Conservation (phyloP, 2,113 vertebrate species). For the Paralichthys olivaceus region DNA sequence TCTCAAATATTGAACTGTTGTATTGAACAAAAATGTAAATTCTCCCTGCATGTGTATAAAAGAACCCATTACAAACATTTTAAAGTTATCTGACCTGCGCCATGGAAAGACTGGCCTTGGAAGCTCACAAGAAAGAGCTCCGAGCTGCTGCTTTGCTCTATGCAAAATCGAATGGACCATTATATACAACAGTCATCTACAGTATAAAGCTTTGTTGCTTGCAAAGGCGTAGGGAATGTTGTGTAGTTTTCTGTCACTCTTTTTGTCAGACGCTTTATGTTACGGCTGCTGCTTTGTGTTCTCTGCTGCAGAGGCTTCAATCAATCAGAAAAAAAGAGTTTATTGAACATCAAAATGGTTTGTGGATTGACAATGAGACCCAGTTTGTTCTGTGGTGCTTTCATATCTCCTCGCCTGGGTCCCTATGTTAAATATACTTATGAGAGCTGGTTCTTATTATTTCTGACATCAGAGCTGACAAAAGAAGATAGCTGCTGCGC, state of each 20-base stretch:
- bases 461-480: constrained; percentile 49
- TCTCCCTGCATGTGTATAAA: not conserved
- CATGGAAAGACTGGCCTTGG: not conserved
- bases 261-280: not conserved
- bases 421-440: constrained; percentile 43
- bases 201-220: not conserved
- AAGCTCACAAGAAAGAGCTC: no score
- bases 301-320: constrained; percentile 20
- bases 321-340: constrained; percentile 22
- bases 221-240: not conserved
- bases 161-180: constrained; percentile 15
- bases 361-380: constrained; percentile 26
- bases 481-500: constrained; percentile 40
- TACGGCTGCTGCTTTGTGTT: constrained; percentile 1
- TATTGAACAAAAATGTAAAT: not conserved
- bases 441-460: constrained; percentile 46
- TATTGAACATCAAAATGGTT: constrained; percentile 30
- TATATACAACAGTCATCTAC: not conserved
- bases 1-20: not conserved
- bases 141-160: constrained; percentile 1
- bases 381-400: constrained; percentile 22
- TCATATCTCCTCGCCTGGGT: constrained; percentile 25
- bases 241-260: not conserved
- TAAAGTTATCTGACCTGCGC: constrained; percentile 15
- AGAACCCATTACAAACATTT: not conserved